Conservation (phyloP, 2,113 vertebrate genomes). For the Ursus arctos region DNA sequence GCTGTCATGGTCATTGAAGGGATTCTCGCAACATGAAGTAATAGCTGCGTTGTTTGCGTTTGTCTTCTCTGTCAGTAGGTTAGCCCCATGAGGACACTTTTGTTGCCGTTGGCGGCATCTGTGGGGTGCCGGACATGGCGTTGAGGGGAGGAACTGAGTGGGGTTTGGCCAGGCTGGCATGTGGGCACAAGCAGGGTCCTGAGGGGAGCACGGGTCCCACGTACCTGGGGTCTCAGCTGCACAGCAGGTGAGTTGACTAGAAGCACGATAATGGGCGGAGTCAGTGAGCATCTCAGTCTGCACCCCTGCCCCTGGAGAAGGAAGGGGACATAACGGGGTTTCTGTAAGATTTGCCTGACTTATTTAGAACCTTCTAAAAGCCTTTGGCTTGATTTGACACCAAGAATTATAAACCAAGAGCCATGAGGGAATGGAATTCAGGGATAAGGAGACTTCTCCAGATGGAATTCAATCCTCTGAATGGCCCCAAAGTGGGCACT, state of each 20-base stretch:
- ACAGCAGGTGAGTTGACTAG: accelerated
- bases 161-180: neutral
- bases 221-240: neutral
- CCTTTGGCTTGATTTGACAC: neutral
- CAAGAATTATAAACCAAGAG: neutral
- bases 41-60: neutral
- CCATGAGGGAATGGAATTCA: neutral
- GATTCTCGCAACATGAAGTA: accelerated
- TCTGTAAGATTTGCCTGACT: neutral
- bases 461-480: neutral
- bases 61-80: neutral
- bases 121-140: accelerated
- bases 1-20: neutral
- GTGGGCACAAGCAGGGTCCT: neutral
- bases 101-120: accelerated
- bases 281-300: accelerated
- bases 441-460: neutral
- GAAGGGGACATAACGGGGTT: neutral
- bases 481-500: neutral
- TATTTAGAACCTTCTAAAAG: neutral
- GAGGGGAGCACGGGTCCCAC: accelerated
- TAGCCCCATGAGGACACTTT: neutral
- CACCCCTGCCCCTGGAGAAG: neutral
- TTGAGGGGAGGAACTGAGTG: accelerated
- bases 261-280: neutral